Evolutionary conservation across 2,888 invertebrate species (phyloP), one percentile per base, ranked within the genome.

Genomic region (Tenodera sinensis): DNA sequence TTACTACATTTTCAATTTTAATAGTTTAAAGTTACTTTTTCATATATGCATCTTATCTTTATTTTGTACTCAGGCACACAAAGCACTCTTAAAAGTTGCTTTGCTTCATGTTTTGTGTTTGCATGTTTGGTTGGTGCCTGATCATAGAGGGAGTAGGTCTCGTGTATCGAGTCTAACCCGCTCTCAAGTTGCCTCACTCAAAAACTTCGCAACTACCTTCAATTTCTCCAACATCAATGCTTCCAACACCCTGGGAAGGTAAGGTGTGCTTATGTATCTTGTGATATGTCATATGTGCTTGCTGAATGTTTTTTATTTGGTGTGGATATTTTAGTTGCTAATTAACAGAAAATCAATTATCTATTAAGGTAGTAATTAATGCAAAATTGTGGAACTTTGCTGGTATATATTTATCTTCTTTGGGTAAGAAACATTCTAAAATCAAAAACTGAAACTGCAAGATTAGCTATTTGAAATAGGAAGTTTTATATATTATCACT

Each of bases 101-200:
- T 86, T 81, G 54, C 27, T 27, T 28, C 28, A 28, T 83, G 81
- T 30, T 87, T 89, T 89, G 82, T 85, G 54, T 87, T 87, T 87
- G 87, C 87, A 87, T 87, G 87, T 83, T 71, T 87, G 83, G 83
- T 87, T 91, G 91, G 88, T 90, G 90, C 88, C 89, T 90, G 90
- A 90, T 90, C 90, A 90, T 89, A 90, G 90, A 86, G 94, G 93
- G 92, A 93, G 93, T 93, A 94, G 94, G 92, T 94, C 94, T 92
- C 93, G 94, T 92, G 94, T 94, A 91, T 94, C 94, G 92, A 94
- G 94, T 92, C 93, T 95, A 92, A 94, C 95, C 91, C 94, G 94
- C 92, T 93, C 94, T 91, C 95, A 95, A 93, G 95, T 94, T 91
- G 93, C 94, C 91, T 93, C 94, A 90, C 93, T 95, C 92, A 94